Evolutionary conservation across 2,888 invertebrate genomes (phyloP).

Genomic region (Drosophila differens): DNA sequence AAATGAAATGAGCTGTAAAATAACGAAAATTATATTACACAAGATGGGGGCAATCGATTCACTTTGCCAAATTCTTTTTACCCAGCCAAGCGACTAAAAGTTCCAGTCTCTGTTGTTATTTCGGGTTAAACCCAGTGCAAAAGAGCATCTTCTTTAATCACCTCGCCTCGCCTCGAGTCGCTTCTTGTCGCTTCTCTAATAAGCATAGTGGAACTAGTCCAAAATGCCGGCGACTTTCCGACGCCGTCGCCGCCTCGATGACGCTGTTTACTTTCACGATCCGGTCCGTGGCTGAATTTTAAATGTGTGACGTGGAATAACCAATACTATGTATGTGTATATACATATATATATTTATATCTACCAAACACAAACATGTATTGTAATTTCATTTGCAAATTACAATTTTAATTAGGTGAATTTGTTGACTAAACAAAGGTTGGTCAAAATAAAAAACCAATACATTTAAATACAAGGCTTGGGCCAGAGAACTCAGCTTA

Average conservation of each 20-base stretch:
- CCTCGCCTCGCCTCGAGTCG: neutral
- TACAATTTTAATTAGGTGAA: slow-evolving; percentile 39
- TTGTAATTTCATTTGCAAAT: slow-evolving; percentile 22
- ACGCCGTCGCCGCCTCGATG: slow-evolving; percentile 44
- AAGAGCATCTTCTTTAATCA: slow-evolving; percentile 19
- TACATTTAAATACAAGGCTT: slow-evolving; percentile 26
- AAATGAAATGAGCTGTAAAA: slow-evolving; percentile 66
- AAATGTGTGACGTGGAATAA: slow-evolving; percentile 73
- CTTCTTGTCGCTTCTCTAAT: slow-evolving; percentile 11
- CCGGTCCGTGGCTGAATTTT: slow-evolving; percentile 60
- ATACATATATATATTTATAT: neutral
- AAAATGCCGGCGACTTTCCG: slow-evolving; percentile 63
- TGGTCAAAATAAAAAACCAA: slow-evolving; percentile 5
- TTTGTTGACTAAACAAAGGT: slow-evolving; percentile 34
- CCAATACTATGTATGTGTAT: slow-evolving; percentile 18
- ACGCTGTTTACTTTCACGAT: slow-evolving; percentile 74
- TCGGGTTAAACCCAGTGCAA: slow-evolving; percentile 68
- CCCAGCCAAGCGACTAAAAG: slow-evolving; percentile 9
- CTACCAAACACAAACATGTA: neutral
- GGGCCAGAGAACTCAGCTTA: slow-evolving; percentile 47
- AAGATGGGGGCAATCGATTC: slow-evolving; percentile 54
- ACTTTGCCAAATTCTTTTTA: slow-evolving; percentile 65
- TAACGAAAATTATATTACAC: slow-evolving; percentile 62
- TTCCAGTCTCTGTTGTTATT: slow-evolving; percentile 17
- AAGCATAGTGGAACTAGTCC: slow-evolving; percentile 65